Conservation (phyloP, 2,888 invertebrate species). For the Spilosoma lubricipeda region DNA sequence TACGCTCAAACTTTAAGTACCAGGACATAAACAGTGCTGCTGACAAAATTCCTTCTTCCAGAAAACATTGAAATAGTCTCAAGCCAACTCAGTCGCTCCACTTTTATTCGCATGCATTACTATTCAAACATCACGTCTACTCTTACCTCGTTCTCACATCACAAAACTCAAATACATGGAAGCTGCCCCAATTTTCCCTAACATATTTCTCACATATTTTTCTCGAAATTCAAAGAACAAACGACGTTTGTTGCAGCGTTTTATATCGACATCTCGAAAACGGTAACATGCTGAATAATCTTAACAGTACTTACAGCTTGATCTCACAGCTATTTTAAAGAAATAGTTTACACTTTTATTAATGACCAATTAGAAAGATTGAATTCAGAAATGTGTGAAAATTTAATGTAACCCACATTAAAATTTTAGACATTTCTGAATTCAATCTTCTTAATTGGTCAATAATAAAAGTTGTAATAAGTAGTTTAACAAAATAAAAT, state of each 20-base stretch:
- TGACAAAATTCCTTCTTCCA: background rate
- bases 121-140: constrained; percentile 48
- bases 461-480: constrained; percentile 38
- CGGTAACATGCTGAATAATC: constrained; percentile 38
- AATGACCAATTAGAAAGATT: constrained; percentile 40
- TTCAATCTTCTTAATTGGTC: no score
- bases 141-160: constrained; percentile 34
- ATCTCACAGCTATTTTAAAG: constrained; percentile 54
- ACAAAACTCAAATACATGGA: constrained; percentile 43
- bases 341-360: constrained; percentile 41
- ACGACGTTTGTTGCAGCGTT: constrained; percentile 39
- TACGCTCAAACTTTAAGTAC: background rate
- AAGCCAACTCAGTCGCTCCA: constrained; percentile 12
- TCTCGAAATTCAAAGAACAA: constrained; percentile 46
- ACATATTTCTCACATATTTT: constrained; percentile 44
- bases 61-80: constrained; percentile 18
- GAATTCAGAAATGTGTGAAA: constrained; percentile 46
- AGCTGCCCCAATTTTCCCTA: constrained; percentile 35
- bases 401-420: constrained; percentile 43
- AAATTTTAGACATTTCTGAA: no score
- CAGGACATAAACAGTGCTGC: background rate
- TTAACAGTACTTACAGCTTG: constrained; percentile 21
- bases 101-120: constrained; percentile 36
- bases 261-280: constrained; percentile 47
- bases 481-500: constrained; percentile 59